These are phyloP conservation scores for Neotoma lepida DNA, from an alignment of 2,113 vertebrate genomes.

Conservation along the genomic window DNA sequence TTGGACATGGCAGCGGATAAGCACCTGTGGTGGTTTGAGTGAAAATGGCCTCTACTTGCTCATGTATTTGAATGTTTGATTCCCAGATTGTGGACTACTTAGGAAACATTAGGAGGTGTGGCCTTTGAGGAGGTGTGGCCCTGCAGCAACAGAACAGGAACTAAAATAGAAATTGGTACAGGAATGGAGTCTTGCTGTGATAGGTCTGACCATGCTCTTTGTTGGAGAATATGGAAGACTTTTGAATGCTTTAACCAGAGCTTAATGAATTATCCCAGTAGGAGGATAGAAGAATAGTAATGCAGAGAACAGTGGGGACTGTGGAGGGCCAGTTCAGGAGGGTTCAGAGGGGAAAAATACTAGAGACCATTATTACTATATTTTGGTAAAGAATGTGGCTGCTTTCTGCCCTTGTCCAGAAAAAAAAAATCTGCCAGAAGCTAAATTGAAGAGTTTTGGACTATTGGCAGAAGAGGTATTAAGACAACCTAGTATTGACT, in stretches of 20 bases:
- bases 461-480: not conserved
- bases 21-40: not conserved
- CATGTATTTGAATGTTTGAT: not conserved
- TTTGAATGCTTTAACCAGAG: not conserved
- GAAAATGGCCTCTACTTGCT: not conserved
- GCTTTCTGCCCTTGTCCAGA: not conserved
- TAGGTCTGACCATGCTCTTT: not conserved
- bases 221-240: not conserved
- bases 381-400: not conserved
- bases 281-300: not conserved
- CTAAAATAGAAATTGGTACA: not conserved
- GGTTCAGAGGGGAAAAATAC: not conserved
- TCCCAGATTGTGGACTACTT: not conserved
- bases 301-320: not conserved
- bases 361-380: not conserved
- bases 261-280: not conserved
- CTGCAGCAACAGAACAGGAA: not conserved
- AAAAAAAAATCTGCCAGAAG: not conserved
- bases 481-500: not conserved
- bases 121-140: not conserved
- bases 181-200: not conserved
- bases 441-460: not conserved
- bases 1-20: not conserved
- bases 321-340: not conserved
- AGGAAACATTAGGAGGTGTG: not conserved